phyloP scores from a whole-genome alignment of 2,888 invertebrate genomes.

The Tigriopus californicus region DNA sequence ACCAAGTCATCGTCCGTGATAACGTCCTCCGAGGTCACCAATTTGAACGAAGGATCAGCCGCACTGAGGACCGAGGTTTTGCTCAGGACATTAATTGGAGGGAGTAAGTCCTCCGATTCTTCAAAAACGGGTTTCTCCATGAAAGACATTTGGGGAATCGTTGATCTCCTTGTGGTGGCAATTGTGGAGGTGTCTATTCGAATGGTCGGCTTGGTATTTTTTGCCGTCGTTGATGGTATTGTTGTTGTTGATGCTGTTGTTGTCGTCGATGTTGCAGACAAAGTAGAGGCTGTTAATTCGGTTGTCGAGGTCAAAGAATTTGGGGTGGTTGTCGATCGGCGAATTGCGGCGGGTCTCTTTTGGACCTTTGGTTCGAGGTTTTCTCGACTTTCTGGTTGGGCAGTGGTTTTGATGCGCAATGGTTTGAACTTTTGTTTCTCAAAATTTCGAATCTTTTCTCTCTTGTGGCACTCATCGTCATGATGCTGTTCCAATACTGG shows the following conservation, averaged over 20 bases:
- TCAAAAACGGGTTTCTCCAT: too few relatives aligned
- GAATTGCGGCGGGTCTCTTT: neutral
- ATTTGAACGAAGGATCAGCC: too few relatives aligned
- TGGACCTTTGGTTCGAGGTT: too few relatives aligned
- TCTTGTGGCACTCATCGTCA: neutral
- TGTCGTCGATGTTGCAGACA: neutral
- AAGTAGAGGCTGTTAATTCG: neutral
- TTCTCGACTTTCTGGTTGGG: neutral
- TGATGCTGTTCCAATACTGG: conserved; percentile 13
- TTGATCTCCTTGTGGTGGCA: too few relatives aligned
- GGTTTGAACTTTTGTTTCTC: neutral
- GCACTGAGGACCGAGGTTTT: too few relatives aligned
- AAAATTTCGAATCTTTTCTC: neutral
- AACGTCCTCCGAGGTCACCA: too few relatives aligned
- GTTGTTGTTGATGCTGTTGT: neutral
- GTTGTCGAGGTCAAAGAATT: neutral
- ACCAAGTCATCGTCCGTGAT: too few relatives aligned
- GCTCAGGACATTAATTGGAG: too few relatives aligned
- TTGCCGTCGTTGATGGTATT: neutral
- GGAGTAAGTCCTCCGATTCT: too few relatives aligned
- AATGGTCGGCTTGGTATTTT: neutral
- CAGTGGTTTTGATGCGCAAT: neutral
- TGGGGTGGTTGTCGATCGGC: neutral
- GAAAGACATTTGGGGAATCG: too few relatives aligned
- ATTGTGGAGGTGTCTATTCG: neutral